Conservation (phyloP, 2,888 invertebrate species). For the Euclidia mi region DNA sequence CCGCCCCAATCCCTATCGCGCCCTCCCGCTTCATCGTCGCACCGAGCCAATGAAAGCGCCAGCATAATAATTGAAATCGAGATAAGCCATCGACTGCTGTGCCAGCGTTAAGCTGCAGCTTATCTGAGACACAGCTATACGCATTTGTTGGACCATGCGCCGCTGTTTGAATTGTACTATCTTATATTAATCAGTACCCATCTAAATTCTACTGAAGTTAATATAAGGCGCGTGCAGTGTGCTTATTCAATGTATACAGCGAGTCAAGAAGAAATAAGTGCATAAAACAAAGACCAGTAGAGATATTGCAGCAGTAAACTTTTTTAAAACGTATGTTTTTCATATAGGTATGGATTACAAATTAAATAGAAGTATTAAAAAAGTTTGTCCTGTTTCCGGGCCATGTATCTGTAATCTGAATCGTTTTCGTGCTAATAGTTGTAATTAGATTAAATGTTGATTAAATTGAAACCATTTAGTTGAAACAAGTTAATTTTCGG, state of each 20-base stretch:
- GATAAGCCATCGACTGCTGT: slow-evolving; percentile 87
- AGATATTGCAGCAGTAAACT: too few species aligned
- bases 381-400: slow-evolving; percentile 14
- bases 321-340: too few species aligned
- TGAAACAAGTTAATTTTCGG: not conserved
- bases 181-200: slow-evolving; percentile 64
- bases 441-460: not conserved
- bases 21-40: slow-evolving; percentile 69
- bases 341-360: too few species aligned
- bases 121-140: slow-evolving; percentile 82
- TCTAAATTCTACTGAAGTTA: slow-evolving; percentile 71
- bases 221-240: slow-evolving; percentile 54
- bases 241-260: slow-evolving; percentile 12
- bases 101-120: slow-evolving; percentile 83
- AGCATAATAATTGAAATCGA: slow-evolving; percentile 89
- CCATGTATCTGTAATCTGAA: not conserved
- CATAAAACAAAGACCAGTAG: too few species aligned
- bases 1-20: slow-evolving; percentile 77
- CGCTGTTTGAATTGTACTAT: slow-evolving; percentile 78
- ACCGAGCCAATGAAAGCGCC: slow-evolving; percentile 83
- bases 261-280: too few species aligned
- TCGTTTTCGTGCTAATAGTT: not conserved
- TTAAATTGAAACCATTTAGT: slow-evolving; percentile 2
- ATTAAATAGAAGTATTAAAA: too few species aligned
- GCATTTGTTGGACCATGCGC: slow-evolving; percentile 81